Evolutionary conservation across 2,888 invertebrate species (phyloP).

Genomic region (Pseudoips prasinana): DNA sequence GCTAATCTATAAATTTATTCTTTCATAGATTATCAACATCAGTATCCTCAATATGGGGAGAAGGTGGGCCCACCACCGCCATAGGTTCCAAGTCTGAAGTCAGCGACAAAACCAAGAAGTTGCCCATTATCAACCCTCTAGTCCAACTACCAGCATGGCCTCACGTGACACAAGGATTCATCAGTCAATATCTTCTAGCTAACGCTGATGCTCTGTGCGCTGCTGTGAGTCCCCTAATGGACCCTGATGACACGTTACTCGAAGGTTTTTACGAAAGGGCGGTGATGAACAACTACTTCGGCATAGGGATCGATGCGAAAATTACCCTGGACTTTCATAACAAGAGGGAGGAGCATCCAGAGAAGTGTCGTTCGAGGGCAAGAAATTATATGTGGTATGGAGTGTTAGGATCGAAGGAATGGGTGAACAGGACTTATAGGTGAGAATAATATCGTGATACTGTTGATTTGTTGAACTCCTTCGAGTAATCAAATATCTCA

Average conservation of each 20-base stretch:
- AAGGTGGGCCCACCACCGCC: slow-evolving; percentile 50
- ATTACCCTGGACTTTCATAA: slow-evolving; percentile 98
- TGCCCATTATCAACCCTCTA: slow-evolving; percentile 95
- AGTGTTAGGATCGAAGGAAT: slow-evolving; percentile 89
- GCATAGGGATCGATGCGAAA: slow-evolving; percentile 98
- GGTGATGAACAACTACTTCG: slow-evolving; percentile 99
- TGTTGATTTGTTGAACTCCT: no score
- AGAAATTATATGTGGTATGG: slow-evolving; percentile 98
- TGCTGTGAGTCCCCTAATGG: slow-evolving; percentile 97
- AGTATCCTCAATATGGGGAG: slow-evolving; percentile 78
- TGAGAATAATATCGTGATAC: no score
- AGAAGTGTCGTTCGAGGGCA: slow-evolving; percentile 96
- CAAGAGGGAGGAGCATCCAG: slow-evolving; percentile 97
- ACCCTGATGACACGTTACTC: slow-evolving; percentile 92
- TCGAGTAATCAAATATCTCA: no score
- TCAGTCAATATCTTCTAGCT: slow-evolving; percentile 96
- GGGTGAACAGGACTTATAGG: slow-evolving; percentile 95
- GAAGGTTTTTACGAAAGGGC: slow-evolving; percentile 96
- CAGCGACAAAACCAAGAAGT: slow-evolving; percentile 84
- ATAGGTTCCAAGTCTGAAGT: slow-evolving; percentile 67
- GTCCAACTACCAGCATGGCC: slow-evolving; percentile 95
- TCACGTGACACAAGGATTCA: slow-evolving; percentile 90
- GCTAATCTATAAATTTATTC: no score
- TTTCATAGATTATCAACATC: slow-evolving; percentile 71
- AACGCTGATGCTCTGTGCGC: slow-evolving; percentile 98